These are phyloP conservation scores for Adelognathus sp. DNA, from an alignment of 2,888 invertebrate genomes.

Conservation along the genomic window DNA sequence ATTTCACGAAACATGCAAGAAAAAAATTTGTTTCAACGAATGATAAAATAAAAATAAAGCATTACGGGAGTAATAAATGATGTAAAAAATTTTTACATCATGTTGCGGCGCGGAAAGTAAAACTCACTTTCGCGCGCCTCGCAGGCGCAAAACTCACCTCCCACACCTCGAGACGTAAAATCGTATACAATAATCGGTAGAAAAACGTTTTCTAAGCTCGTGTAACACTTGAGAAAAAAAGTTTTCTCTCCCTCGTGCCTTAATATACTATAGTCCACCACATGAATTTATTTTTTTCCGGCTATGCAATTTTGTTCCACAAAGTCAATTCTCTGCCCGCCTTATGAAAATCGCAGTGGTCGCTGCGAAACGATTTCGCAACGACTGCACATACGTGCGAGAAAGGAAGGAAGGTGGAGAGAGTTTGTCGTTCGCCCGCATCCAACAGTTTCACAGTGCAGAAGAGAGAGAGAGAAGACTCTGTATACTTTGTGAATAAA, in stretches of 20 bases:
- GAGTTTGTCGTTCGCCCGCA: not conserved
- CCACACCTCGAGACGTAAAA: too few species aligned
- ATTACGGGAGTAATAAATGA: not conserved
- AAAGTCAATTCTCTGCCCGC: slow-evolving; percentile 36
- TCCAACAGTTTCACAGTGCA: too few species aligned
- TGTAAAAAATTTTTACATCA: not conserved
- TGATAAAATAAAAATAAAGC: too few species aligned
- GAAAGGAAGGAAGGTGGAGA: slow-evolving; percentile 5
- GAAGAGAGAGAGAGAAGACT: not conserved
- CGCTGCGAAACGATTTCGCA: slow-evolving; percentile 45
- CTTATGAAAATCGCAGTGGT: too few species aligned
- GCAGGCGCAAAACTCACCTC: too few species aligned
- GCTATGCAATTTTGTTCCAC: slow-evolving; percentile 56
- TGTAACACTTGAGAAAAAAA: too few species aligned
- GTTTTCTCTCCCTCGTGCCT: slow-evolving; percentile 27
- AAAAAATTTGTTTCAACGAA: not conserved
- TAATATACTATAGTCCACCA: not conserved
- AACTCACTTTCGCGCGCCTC: too few species aligned
- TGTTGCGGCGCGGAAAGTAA: not conserved
- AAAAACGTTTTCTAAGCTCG: too few species aligned
- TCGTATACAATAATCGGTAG: too few species aligned
- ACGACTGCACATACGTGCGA: slow-evolving; percentile 32
- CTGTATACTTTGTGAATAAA: not conserved
- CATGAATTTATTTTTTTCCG: not conserved
- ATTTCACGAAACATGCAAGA: not conserved